Evolutionary conservation across 2,888 invertebrate genomes (phyloP).

Genomic region (Bimastos eiseni): DNA sequence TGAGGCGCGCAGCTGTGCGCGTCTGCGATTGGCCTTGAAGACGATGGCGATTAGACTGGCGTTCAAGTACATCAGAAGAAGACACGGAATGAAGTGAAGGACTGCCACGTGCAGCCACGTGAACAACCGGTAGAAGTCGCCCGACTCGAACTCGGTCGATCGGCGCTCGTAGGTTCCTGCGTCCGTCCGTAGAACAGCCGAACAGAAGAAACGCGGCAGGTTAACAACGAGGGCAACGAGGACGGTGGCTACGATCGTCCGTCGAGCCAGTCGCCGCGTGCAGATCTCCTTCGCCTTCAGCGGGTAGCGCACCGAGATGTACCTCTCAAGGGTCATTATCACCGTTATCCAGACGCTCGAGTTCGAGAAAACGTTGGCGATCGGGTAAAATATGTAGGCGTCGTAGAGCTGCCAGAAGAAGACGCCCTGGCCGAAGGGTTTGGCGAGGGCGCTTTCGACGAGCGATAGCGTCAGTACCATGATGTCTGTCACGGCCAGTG

Average conservation of each 20-base stretch:
- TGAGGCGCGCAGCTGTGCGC: constrained; percentile 46
- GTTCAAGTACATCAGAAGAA: constrained; percentile 49
- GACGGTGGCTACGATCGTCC: constrained; percentile 51
- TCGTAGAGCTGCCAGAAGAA: constrained; percentile 51
- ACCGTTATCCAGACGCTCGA: constrained; percentile 55
- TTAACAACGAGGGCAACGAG: constrained; percentile 48
- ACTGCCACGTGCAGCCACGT: constrained; percentile 52
- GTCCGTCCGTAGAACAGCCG: constrained; percentile 42
- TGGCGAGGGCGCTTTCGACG: constrained; percentile 43
- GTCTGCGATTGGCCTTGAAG: constrained; percentile 48
- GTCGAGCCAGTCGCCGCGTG: constrained; percentile 51
- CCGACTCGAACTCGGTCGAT: constrained; percentile 47
- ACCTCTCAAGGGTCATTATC: constrained; percentile 56
- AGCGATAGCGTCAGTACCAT: constrained; percentile 51
- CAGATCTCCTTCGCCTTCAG: constrained; percentile 55
- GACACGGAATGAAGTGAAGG: constrained; percentile 51
- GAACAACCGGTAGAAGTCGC: constrained; percentile 44
- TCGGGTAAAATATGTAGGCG: constrained; percentile 51
- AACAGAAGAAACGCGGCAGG: constrained; percentile 52
- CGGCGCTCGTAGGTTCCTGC: constrained; percentile 27
- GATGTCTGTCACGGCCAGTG: constrained; percentile 54
- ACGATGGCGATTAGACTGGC: constrained; percentile 51
- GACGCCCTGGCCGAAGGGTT: constrained; percentile 33
- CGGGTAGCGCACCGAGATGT: constrained; percentile 46
- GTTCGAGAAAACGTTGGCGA: constrained; percentile 53